Evolutionary conservation across 2,797 vertebrate species (phyloP), one percentile per base, ranked within the genome.

Genomic region (Peromyscus aztecus): DNA sequence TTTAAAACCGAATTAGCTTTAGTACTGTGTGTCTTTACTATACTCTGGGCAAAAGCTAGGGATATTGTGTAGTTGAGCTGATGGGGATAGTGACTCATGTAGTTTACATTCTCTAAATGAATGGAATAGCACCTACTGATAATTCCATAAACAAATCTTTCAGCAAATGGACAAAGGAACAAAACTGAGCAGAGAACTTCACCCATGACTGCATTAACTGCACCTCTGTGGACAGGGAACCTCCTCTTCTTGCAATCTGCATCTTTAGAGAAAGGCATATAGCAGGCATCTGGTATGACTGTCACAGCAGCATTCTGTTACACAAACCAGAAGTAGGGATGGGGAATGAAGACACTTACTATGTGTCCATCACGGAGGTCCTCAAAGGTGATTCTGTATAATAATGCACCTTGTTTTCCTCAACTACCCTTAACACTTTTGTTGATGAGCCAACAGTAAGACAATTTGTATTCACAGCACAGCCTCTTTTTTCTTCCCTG

Each of bases 261-360:
- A 7, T 76, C 31, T 83, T 95, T 86, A 95, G 57, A 92, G 46
- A 89, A 92, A 95, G 49, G 34, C 61, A 92, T 37, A 19, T 61
- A 9, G 40, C 49, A 95, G 52, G 31, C 6, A 88, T 10, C n/a
- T 76, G 57, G 88, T 57, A 82, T 12, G 49, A 7, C 16, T 92
- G 71, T 81, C 46, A 90, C 8, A 37, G n/a, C 31, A 67, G 57
- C 3, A 43, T 8, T 63, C 71, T 1, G 91, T 67, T 82, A 73
- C 37, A 65, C 12, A 40, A 49, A 1, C 27, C 34, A 86, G 29
- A 49, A 87, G 31, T 63, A 59, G 94, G 55, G 14, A 46, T 76
- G 57, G 81, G 40, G 71, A 52, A 49, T 81, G 40, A 78, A 75
- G 67, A 83, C 9, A 71, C 34, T 77, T 83, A 86, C 71, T 40